Evolutionary conservation across 2,113 vertebrate species (phyloP).

Genomic region (Cyanistes caeruleus): DNA sequence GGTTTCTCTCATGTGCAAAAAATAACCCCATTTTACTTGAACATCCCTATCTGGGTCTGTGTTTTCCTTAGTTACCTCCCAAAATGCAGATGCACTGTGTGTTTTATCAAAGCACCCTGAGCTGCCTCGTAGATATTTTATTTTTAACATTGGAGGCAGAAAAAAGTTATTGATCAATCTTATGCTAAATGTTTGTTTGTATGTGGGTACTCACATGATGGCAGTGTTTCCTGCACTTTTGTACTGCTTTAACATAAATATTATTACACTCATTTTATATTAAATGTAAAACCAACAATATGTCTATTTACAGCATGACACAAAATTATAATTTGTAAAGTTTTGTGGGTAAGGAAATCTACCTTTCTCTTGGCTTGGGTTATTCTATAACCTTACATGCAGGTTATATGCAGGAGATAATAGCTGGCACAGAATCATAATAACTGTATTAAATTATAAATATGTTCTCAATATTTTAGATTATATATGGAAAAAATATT

Average conservation of each 20-base stretch:
- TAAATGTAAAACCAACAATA: not conserved
- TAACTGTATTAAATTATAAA: slow-evolving; percentile 14
- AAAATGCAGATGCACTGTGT: not conserved
- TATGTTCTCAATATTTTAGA: slow-evolving; percentile 32
- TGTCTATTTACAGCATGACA: not conserved
- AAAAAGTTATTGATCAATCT: not conserved
- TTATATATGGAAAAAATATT: not conserved
- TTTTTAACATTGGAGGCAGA: not conserved
- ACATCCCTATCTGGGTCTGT: not conserved
- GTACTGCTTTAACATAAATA: not conserved
- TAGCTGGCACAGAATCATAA: slow-evolving; percentile 12
- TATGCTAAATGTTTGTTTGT: not conserved
- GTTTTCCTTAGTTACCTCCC: not conserved
- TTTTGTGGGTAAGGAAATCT: not conserved
- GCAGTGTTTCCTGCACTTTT: not conserved
- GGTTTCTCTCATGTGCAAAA: not conserved
- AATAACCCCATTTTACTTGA: not conserved
- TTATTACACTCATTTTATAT: not conserved
- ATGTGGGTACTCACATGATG: not conserved
- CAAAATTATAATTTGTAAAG: not conserved
- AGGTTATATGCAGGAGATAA: slow-evolving; percentile 23
- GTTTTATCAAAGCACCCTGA: not conserved
- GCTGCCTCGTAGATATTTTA: not conserved
- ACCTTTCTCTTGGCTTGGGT: not conserved
- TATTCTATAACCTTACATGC: not conserved